Conservation (phyloP, 2,113 vertebrate species). For the Boulengeromyrus knoepffleri region DNA sequence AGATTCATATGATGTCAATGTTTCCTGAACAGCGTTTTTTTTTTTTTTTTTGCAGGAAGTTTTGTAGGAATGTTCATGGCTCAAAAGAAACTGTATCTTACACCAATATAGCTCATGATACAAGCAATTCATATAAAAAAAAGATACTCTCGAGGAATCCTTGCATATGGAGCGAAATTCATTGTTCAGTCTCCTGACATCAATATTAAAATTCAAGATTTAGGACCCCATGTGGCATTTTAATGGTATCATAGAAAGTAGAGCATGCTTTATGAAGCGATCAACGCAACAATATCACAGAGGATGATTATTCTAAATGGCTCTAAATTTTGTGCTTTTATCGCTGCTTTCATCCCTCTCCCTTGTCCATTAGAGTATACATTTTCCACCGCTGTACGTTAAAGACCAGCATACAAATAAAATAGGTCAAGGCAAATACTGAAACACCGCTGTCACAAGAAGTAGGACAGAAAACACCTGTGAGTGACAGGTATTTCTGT, state of each 20-base stretch:
- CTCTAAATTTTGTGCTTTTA: background rate
- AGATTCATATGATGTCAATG: background rate
- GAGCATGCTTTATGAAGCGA: background rate
- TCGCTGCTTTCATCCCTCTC: background rate
- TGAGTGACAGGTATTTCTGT: background rate
- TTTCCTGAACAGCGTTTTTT: background rate
- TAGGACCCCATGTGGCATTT: background rate
- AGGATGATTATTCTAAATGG: background rate
- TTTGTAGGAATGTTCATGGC: background rate
- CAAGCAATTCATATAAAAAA: background rate
- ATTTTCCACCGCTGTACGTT: background rate
- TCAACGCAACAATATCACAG: background rate
- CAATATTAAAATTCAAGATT: background rate
- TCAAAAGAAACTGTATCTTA: background rate
- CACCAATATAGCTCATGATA: background rate
- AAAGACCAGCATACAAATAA: background rate
- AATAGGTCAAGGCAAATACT: background rate
- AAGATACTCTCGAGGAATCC: background rate
- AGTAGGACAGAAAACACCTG: background rate
- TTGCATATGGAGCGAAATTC: background rate
- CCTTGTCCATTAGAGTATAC: background rate
- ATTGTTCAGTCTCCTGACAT: background rate
- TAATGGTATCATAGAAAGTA: background rate
- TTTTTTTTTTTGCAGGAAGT: background rate
- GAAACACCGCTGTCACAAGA: background rate